phyloP scores from a whole-genome alignment of 2,113 vertebrate genomes.

The Heliornis fulica region DNA sequence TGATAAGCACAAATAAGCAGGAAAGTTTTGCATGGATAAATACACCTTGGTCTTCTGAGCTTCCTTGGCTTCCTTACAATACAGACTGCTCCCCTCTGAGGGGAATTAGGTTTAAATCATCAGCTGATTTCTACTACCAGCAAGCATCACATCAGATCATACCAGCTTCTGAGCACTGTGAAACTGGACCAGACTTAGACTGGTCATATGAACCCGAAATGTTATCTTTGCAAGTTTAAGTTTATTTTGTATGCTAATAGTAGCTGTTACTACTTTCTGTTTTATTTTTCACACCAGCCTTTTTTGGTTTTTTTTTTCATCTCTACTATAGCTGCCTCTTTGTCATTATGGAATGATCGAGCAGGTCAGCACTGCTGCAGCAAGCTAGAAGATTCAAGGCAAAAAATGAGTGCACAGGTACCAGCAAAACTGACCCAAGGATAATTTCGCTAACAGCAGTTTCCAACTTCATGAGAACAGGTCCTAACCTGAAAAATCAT shows the following conservation, averaged over 20 bases:
- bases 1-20: neutral
- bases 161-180: neutral
- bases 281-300: neutral
- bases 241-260: neutral
- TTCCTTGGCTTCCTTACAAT: neutral
- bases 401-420: neutral
- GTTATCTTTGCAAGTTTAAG: neutral
- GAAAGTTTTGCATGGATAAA: neutral
- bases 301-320: neutral
- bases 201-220: neutral
- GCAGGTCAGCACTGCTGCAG: neutral
- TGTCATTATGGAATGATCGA: neutral
- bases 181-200: neutral
- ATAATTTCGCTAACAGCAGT: neutral
- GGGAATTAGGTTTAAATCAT: neutral
- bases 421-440: neutral
- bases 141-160: neutral
- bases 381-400: neutral
- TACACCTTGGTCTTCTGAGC: neutral
- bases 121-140: neutral
- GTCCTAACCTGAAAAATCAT: constrained; percentile 1
- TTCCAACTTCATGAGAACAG: neutral
- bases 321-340: neutral
- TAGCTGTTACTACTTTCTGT: neutral
- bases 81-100: neutral